Conservation (phyloP, 2,888 invertebrate genomes). For the Drosophila paranaensis region DNA sequence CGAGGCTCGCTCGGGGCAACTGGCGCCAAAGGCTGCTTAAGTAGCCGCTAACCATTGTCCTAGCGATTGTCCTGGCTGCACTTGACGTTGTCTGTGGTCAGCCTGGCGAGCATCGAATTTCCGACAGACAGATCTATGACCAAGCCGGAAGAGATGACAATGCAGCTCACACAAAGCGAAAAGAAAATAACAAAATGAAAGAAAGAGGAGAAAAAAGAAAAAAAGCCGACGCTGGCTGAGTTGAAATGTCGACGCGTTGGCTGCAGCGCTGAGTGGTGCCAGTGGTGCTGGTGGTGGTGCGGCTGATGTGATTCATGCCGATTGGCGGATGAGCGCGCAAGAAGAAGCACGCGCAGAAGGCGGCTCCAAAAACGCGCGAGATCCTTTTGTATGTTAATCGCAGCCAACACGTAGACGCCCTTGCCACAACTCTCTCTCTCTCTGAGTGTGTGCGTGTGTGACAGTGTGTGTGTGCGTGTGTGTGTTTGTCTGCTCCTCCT, state of each 20-base stretch:
- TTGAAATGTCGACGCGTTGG: constrained; percentile 59
- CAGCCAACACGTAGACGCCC: constrained; percentile 57
- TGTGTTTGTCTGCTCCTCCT: constrained; percentile 54
- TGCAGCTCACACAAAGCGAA: constrained; percentile 6
- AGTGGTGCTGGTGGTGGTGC: constrained; percentile 6
- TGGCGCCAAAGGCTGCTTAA: constrained; percentile 75
- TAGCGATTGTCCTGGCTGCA: constrained; percentile 41
- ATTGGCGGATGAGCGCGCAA: constrained; percentile 62
- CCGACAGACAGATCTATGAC: constrained; percentile 45
- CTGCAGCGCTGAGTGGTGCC: constrained; percentile 50
- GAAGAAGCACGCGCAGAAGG: constrained; percentile 60
- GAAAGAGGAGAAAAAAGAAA: constrained; percentile 2
- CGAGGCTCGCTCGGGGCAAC: constrained; percentile 10
- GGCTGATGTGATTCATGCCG: constrained; percentile 70
- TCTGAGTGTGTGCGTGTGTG: neutral
- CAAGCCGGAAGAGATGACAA: constrained; percentile 45
- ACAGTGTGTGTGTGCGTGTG: constrained; percentile 1
- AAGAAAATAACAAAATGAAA: constrained; percentile 3
- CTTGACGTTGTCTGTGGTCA: constrained; percentile 69
- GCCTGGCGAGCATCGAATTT: constrained; percentile 74
- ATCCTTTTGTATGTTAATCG: constrained; percentile 84
- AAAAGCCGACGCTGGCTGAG: constrained; percentile 25
- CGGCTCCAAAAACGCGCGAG: constrained; percentile 73
- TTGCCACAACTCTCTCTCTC: constrained; percentile 20
- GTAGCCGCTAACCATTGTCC: constrained; percentile 51